A percentile compares a stretch with the other conserved stretches of the same genome.
Conservation (phyloP, 2,797 vertebrate species). For the Tarsius wallacei region DNA sequence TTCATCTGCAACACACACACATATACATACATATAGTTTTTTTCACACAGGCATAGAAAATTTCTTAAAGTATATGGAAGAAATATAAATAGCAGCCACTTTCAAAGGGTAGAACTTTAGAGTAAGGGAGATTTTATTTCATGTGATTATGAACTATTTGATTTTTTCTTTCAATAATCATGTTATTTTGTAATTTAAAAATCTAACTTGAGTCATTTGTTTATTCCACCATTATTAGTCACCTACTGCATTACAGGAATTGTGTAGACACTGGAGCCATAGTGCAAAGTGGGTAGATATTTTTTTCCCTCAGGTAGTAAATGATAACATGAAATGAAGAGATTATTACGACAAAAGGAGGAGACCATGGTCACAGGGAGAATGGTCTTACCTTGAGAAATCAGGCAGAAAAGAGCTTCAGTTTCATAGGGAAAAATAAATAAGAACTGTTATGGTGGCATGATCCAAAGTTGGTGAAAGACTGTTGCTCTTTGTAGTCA, state of each 20-base stretch:
- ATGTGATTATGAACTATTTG: not conserved
- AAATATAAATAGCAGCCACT: not conserved
- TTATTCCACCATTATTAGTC: not conserved
- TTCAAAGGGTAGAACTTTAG: not conserved
- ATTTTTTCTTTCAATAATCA: conserved; percentile 1
- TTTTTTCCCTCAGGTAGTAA: not conserved
- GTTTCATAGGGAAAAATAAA: not conserved
- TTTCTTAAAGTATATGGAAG: conserved; percentile 1
- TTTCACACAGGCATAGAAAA: not conserved
- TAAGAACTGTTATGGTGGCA: fast-evolving
- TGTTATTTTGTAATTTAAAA: not conserved
- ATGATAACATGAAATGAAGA: not conserved
- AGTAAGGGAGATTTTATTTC: conserved; percentile 14
- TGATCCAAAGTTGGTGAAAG: too few species aligned
- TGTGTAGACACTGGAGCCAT: not conserved
- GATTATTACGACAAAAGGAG: not conserved
- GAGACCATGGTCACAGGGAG: not conserved
- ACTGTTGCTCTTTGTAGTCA: too few species aligned
- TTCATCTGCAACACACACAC: not conserved
- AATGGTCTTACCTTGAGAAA: not conserved
- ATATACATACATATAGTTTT: not conserved
- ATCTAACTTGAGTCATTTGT: not conserved
- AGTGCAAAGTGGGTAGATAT: not conserved
- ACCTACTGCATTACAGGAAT: not conserved
- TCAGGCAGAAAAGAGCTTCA: not conserved